Base-by-base conservation (phyloP, 2,888 invertebrate species). In the Apamea crenata region DNA sequence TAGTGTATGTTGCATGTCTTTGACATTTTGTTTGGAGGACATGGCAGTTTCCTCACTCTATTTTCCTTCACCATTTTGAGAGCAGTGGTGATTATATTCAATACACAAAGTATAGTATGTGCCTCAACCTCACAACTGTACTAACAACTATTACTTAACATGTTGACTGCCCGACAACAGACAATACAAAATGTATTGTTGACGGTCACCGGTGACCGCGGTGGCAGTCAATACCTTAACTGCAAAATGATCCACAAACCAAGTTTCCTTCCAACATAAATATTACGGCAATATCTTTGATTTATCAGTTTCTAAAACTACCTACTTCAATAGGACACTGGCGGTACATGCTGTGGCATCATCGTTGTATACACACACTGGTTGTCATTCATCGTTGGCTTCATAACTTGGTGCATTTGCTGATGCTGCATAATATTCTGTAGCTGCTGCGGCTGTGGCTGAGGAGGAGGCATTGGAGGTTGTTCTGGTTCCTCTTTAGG, bases 261-360 rank as follows among this genome's bases (percentile, higher is more conserved):
- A 56, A 82, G 63, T 82, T 32, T 36, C 44, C 14, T 66, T 69
- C 44, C 68, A 79, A 79, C 29, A 59, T 67, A 74, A 67, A 69
- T 40, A 61, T 70, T 36, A 68, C 50, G 72, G 7, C 21, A 36
- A 32, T 29, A 67, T 69, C 53, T 77, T 80, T 80, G 71, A 75
- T 74, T 61, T 53, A 47, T 47, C 12, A 4, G 21, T 25, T 73
- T 10, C 7, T 75, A 65, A 47, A 47, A 14, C 32, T 63, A 63
- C 2, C 29, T 71, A 80, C 18, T 77, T 87, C 70, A 90, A 69
- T 96, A 96, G 14, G 96, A 96, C 0, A 96, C 95, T 0, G 96
- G 96, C 0, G 96, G 95, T 12, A 96, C 95, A 68, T 96, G 96
- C 0, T 96, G 96, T 0, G 95, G 95, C 94, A 96, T 95, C 94